phyloP scores from a whole-genome alignment of 2,888 invertebrate genomes.

The Ernsta delagoae region DNA sequence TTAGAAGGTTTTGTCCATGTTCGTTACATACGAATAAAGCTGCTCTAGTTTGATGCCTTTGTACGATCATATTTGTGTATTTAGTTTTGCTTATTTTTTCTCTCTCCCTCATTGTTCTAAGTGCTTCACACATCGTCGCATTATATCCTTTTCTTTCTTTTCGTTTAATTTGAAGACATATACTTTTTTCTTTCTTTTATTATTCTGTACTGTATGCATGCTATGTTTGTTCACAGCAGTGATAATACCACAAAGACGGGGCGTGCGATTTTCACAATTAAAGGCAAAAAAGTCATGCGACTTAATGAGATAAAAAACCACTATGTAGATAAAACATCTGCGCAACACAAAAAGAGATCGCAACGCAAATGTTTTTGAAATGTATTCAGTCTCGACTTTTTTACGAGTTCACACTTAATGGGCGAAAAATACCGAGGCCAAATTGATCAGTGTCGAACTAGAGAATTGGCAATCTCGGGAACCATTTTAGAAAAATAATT shows the following conservation, averaged over 20 bases:
- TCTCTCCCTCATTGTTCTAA: not conserved
- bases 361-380: constrained; percentile 34
- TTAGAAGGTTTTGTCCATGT: constrained; percentile 5
- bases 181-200: constrained; percentile 18
- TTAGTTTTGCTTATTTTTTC: not conserved
- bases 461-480: not conserved
- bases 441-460: constrained; percentile 30
- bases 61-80: not conserved
- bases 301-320: constrained; percentile 36
- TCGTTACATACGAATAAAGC: not conserved
- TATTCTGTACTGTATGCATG: constrained; percentile 12
- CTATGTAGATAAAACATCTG: constrained; percentile 35
- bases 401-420: constrained; percentile 33
- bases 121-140: not conserved
- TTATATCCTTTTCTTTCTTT: not conserved
- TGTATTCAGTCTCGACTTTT: constrained; percentile 31
- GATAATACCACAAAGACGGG: constrained; percentile 30
- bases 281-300: constrained; percentile 35
- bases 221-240: constrained; percentile 24
- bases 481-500: not conserved
- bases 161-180: constrained; percentile 23
- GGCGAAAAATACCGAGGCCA: constrained; percentile 31
- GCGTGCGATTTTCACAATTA: constrained; percentile 34
- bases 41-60: constrained; percentile 3
- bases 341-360: constrained; percentile 34